These are phyloP conservation scores for Rhinolophus ferrumequinum DNA, from an alignment of 2,113 vertebrate genomes.

Conservation along the genomic window DNA sequence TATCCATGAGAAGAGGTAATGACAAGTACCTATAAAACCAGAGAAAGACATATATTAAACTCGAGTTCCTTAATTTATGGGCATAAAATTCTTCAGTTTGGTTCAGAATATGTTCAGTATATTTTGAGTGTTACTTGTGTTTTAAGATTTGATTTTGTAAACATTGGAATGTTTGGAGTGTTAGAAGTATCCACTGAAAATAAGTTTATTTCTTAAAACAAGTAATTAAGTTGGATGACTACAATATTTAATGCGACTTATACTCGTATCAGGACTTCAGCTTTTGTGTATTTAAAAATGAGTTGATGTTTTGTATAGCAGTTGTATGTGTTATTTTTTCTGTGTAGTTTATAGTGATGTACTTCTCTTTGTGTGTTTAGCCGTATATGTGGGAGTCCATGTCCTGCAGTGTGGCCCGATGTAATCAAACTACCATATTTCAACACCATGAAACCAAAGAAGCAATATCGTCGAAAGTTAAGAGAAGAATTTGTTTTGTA, in stretches of 20 bases:
- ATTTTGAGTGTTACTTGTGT: neutral
- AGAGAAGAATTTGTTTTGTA: constrained; percentile 99
- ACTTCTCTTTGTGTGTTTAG: constrained; percentile 84
- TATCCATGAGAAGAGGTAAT: neutral
- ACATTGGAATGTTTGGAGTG: neutral
- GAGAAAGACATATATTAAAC: neutral
- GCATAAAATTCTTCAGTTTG: neutral
- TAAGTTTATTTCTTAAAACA: neutral
- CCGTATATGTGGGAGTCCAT: constrained; percentile 98
- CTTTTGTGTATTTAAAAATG: constrained; percentile 30
- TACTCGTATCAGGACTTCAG: neutral
- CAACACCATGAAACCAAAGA: constrained; percentile 99
- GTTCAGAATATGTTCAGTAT: neutral
- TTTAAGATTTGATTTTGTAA: constrained; percentile 47
- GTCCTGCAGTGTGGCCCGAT: constrained; percentile 98
- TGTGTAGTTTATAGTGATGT: constrained; percentile 30
- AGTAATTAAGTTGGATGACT: neutral
- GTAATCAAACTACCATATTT: constrained; percentile 99
- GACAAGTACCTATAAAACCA: neutral
- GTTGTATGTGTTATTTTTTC: constrained; percentile 20
- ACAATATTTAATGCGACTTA: constrained; percentile 34
- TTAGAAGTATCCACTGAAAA: constrained; percentile 35
- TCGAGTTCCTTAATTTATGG: neutral
- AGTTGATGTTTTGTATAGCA: constrained; percentile 37
- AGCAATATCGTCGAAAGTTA: constrained; percentile 96